Conservation (phyloP, 2,797 vertebrate genomes). For the Ceyx erithaca region DNA sequence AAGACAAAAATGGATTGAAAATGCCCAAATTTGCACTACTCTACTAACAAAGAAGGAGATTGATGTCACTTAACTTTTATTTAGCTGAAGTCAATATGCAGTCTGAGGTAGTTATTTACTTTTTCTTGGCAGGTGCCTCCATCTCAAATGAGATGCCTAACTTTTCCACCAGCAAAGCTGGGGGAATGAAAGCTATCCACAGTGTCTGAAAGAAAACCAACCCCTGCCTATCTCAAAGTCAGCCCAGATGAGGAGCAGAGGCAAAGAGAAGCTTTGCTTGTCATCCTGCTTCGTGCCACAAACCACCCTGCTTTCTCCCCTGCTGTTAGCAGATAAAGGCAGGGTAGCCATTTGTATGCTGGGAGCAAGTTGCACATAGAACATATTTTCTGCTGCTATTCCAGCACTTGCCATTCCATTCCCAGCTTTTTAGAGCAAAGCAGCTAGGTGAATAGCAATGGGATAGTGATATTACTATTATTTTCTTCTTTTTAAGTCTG, state of each 20-base stretch:
- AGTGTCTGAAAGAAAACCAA: background rate
- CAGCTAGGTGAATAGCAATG: background rate
- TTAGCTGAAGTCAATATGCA: slow-evolving; percentile 49
- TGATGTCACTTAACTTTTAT: slow-evolving; percentile 32
- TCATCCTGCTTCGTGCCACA: background rate
- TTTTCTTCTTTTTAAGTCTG: slow-evolving; percentile 35
- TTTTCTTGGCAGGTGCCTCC: slow-evolving; percentile 27
- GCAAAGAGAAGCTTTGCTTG: background rate
- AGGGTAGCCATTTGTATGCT: background rate
- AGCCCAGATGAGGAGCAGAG: background rate
- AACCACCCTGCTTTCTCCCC: background rate
- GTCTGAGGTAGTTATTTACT: slow-evolving; percentile 23
- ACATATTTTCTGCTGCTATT: background rate
- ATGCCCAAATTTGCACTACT: slow-evolving; percentile 13
- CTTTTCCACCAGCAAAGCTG: background rate
- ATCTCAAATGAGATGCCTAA: slow-evolving; percentile 19
- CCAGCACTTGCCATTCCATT: background rate
- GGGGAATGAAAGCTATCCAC: background rate
- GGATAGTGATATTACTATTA: background rate
- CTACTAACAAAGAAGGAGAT: slow-evolving; percentile 39
- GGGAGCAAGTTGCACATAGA: background rate
- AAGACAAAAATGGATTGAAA: slow-evolving; percentile 15
- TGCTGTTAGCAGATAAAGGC: background rate
- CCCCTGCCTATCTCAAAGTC: background rate
- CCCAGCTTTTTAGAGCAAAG: background rate